Evolutionary conservation across 2,797 vertebrate genomes (phyloP), one percentile per base, ranked within the genome.

Genomic region (Graptemys geographica): DNA sequence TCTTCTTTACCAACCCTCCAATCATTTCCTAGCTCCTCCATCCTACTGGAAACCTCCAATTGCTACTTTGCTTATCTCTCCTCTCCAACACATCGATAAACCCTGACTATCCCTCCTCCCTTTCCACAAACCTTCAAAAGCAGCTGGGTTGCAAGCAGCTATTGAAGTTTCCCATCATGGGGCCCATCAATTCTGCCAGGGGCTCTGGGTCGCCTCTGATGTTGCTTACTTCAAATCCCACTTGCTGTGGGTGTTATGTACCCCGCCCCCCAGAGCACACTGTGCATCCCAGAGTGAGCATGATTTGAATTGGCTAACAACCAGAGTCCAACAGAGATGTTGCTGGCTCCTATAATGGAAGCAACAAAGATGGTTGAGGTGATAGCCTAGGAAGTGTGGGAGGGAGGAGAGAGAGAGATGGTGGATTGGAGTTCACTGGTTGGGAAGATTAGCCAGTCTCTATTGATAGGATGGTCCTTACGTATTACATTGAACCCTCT

Each of bases 331-430:
- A 82, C 1, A 0, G 92, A 96, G 95, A 90, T 44, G 83, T 90
- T 95, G 94, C 94, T 91, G 95, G 56, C 84, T 81, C 86, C 88
- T 94, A 90, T 91, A 96, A 96, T 90, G 81, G 96, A 79, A 94
- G 79, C 15, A 89, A 89, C 88, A 95, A 93, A 95, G 92, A 92
- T 93, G 90, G 52, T 83, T 81, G 95, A 95, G 92, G 96, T 96
- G 93, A 96, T 86, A 93, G 83, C 10, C 37, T 90, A 23, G 82
- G 79, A 55, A 89, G 13, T 33, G 52, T 37, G 83, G 80, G 92
- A 65, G 55, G 57, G 91, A 21, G 69, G 74, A 87, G 85, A 87
- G 84, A 80, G n/a, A 92, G 86, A 56, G 49, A 92, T 93, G 92
- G 86, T 1, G 0, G 41, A 89, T 0, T 86, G 93, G 93, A 94